Percentiles rank a stretch among this genome's conserved stretches.
Conservation (phyloP, 1,140 invertebrate genomes). For the Drosophila setifemur region DNA sequence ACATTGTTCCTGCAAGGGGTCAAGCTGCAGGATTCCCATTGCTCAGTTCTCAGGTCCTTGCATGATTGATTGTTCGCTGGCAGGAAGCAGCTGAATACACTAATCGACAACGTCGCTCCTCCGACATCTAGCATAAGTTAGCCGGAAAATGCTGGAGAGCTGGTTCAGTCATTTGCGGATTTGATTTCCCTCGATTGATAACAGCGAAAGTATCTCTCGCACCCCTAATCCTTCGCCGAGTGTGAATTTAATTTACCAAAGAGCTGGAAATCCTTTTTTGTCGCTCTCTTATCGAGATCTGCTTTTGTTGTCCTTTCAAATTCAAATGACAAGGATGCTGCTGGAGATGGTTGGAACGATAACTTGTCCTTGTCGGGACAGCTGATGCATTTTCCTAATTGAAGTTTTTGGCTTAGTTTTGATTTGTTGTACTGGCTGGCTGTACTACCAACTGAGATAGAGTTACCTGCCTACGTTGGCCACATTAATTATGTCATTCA, state of each 20-base stretch:
- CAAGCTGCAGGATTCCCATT: constrained; percentile 53
- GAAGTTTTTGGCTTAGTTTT: constrained; percentile 45
- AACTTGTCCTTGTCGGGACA: constrained; percentile 8
- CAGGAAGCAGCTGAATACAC: constrained; percentile 76
- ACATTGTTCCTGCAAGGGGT: constrained; percentile 34
- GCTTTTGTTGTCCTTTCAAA: constrained; percentile 44
- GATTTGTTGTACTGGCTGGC: background rate
- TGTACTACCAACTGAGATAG: constrained; percentile 54
- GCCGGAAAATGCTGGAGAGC: constrained; percentile 5
- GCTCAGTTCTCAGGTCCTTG: constrained; percentile 1
- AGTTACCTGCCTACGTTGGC: constrained; percentile 60
- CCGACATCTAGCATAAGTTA: constrained; percentile 57
- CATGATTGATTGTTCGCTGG: constrained; percentile 71
- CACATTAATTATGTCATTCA: constrained; percentile 82
- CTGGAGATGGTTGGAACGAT: constrained; percentile 18
- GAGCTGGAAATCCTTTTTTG: constrained; percentile 67
- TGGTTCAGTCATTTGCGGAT: constrained; percentile 65
- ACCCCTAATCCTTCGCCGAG: constrained; percentile 65
- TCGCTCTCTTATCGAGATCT: constrained; percentile 58
- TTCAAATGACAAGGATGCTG: constrained; percentile 52
- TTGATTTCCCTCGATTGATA: constrained; percentile 67
- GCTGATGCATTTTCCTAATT: constrained; percentile 68
- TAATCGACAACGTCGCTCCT: constrained; percentile 45
- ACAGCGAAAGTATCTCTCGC: constrained; percentile 27
- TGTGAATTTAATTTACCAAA: constrained; percentile 81